Base-by-base conservation (phyloP, 2,113 vertebrate species). In the Glaucidium brasilianum region DNA sequence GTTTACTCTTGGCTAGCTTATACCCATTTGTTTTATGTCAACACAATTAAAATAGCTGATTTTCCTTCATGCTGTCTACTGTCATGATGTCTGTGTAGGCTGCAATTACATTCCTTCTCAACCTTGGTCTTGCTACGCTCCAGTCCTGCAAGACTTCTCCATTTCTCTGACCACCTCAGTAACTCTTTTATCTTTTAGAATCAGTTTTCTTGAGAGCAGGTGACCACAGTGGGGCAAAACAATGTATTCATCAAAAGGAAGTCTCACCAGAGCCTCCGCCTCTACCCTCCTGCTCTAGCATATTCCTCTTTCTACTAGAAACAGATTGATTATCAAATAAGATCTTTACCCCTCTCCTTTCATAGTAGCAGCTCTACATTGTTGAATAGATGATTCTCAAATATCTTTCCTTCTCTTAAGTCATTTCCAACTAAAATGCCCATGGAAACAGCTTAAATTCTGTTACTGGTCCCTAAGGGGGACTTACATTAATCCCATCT, bases 331-430 rank as follows among this genome's bases (percentile, higher is more conserved):
- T 16, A 75, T 9, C 32, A 85, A 87, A 5, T 11, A 74, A 59
- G 15, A 27, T 12, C 23, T 17, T 7, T 0, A 1, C 3, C 4
- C 2, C 2, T 8, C 5, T 56, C 18, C 50, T 68, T 39, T 12
- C 19, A 39, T 15, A 78, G 49, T 25, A 32, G 56, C 21, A 29
- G 30, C 56, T 95, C 27, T 39, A 75, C 52, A 8, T 14, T 76
- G 20, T 35, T 85, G 49, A 83, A 75, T 13, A 55, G 16, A 63
- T 53, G 10, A 88, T 37, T 75, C 1, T 4, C 21, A 78, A 20
- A 1, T 23, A 58, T 29, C 50, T 78, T 77, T 81, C 18, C 32
- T 87, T 75, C 58, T 88, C 45, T 82, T 59, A 26, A 43, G 35
- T 83, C 27, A 35, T 39, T 62, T 89, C 56, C 63, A 86, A 43